These are phyloP conservation scores for Noctua pronuba DNA, from an alignment of 2,888 invertebrate genomes.

Conservation along the genomic window DNA sequence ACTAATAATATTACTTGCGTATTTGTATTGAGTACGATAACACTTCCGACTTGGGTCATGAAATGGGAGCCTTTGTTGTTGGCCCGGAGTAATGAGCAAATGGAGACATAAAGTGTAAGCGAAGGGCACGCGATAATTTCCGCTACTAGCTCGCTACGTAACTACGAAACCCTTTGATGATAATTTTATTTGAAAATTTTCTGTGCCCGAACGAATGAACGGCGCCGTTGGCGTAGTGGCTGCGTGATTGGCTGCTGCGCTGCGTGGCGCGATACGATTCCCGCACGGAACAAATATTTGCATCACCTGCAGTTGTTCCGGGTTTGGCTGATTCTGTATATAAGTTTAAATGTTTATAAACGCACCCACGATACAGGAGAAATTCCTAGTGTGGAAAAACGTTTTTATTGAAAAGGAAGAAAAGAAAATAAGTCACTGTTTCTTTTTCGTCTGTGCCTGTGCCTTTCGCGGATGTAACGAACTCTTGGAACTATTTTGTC, in stretches of 20 bases:
- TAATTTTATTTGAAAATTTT: neutral
- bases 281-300: neutral
- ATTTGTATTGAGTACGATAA: constrained; percentile 7
- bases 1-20: neutral
- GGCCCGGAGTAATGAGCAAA: neutral
- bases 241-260: neutral
- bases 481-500: neutral
- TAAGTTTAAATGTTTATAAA: neutral
- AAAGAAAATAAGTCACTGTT: neutral
- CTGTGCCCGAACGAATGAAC: neutral
- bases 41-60: constrained; percentile 25
- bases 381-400: neutral
- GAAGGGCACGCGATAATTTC: neutral
- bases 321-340: neutral
- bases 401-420: neutral
- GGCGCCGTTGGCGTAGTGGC: neutral
- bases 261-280: neutral
- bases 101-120: neutral
- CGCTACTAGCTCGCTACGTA: neutral
- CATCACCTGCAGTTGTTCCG: neutral
- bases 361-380: neutral
- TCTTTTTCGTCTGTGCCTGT: neutral
- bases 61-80: constrained; percentile 1
- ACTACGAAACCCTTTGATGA: too few species aligned
- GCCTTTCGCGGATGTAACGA: too few species aligned